Percentiles rank a stretch among this genome's conserved stretches.
These are phyloP conservation scores for Noctuana brunneofusca DNA, from an alignment of 2,888 invertebrate species.

Conservation along the genomic window DNA sequence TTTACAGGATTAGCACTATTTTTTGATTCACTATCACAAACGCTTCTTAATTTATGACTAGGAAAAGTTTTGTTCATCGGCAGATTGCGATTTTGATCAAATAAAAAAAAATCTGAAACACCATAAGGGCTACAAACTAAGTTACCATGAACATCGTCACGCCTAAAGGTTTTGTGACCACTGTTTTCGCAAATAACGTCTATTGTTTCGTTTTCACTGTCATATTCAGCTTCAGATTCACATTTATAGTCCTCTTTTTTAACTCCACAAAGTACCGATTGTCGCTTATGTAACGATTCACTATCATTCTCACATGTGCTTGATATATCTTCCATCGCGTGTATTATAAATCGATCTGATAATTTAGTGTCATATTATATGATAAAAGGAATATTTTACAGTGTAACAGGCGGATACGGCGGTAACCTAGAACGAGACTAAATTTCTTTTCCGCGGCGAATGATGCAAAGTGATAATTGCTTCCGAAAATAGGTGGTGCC, in stretches of 20 bases:
- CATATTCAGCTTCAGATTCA: slow-evolving; percentile 66
- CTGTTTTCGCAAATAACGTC: slow-evolving; percentile 76
- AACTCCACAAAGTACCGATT: slow-evolving; percentile 42
- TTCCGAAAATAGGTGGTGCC: slow-evolving; percentile 79
- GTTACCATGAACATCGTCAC: slow-evolving; percentile 43
- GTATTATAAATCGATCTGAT: slow-evolving; percentile 48
- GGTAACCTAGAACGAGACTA: slow-evolving; percentile 19
- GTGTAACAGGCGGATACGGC: slow-evolving; percentile 8
- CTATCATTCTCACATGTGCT: slow-evolving; percentile 72
- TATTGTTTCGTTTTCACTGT: slow-evolving; percentile 77
- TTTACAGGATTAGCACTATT: slow-evolving; percentile 50
- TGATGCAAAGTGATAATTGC: slow-evolving; percentile 71
- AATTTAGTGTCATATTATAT: slow-evolving; percentile 17
- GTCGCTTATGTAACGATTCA: slow-evolving; percentile 40
- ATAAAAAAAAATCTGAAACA: slow-evolving; percentile 53
- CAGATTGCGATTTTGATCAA: slow-evolving; percentile 51
- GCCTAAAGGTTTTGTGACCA: slow-evolving; percentile 46
- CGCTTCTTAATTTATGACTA: slow-evolving; percentile 19
- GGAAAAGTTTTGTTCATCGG: slow-evolving; percentile 32
- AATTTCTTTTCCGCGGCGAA: slow-evolving; percentile 45
- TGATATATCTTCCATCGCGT: slow-evolving; percentile 66
- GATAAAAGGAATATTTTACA: not conserved
- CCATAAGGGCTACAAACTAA: slow-evolving; percentile 46
- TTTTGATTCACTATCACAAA: slow-evolving; percentile 48
- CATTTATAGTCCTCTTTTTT: slow-evolving; percentile 57